Evolutionary conservation across 1,140 invertebrate genomes (phyloP).

Genomic region (Apis mellifera): Amel_HAv3.1 CM009933.2:11475501-11476000

Average conservation of each 20-base stretch:
- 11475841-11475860: background rate
- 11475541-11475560: too few species aligned
- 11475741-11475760: constrained; percentile 30
- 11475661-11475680: too few species aligned
- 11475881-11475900: background rate
- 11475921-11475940: background rate
- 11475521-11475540: too few species aligned
- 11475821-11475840: too few species aligned
- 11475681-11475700: constrained; percentile 24
- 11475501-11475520: too few species aligned
- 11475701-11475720: background rate
- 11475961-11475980: background rate
- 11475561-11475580: too few species aligned
- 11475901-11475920: background rate
- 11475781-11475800: constrained; percentile 1
- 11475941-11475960: background rate
- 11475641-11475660: too few species aligned
- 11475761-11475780: constrained; percentile 34
- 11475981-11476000: background rate
- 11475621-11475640: too few species aligned
- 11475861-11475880: constrained; percentile 20
- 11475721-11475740: constrained; percentile 2
- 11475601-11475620: too few species aligned
- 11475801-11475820: constrained; percentile 8
- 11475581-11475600: too few species aligned